Percentiles rank a stretch among this genome's conserved stretches.
These are phyloP conservation scores for Tetheella fluctuosa DNA, from an alignment of 2,888 invertebrate species.

Conservation along the genomic window DNA sequence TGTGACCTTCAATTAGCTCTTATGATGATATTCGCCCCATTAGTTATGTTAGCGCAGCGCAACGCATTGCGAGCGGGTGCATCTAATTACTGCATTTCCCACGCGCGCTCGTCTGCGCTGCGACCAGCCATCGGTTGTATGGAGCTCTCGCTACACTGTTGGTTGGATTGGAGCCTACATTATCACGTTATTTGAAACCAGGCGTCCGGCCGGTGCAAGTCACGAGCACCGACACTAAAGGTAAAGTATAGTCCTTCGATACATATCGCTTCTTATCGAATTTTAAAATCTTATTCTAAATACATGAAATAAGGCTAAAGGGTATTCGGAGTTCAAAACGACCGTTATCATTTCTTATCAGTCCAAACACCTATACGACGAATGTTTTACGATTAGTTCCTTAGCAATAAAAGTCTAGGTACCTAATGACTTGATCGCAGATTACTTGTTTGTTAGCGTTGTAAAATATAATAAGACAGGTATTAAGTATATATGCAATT, in stretches of 20 bases:
- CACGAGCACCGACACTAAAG: background rate
- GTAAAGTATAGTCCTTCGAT: background rate
- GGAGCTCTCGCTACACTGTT: too few species aligned
- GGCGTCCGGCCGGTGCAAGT: too few species aligned
- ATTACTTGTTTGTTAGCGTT: too few species aligned
- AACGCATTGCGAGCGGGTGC: background rate
- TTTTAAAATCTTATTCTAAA: too few species aligned
- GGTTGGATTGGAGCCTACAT: too few species aligned
- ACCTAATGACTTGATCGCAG: background rate
- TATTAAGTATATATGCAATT: too few species aligned
- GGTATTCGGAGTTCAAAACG: background rate
- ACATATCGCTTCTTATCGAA: background rate
- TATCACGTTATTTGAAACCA: too few species aligned
- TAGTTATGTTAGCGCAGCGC: background rate
- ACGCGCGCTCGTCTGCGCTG: background rate
- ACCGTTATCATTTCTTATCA: background rate
- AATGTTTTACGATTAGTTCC: background rate
- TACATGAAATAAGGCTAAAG: background rate
- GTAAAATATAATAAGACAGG: too few species aligned
- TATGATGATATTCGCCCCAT: too few species aligned
- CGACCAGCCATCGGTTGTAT: background rate
- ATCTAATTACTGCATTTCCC: background rate
- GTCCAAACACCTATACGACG: constrained; percentile 1
- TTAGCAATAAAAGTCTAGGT: background rate
- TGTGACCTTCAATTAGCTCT: too few species aligned